Evolutionary conservation across 2,113 vertebrate species (phyloP), one percentile per base, ranked within the genome.

Genomic region (Diglossa brunneiventris): DNA sequence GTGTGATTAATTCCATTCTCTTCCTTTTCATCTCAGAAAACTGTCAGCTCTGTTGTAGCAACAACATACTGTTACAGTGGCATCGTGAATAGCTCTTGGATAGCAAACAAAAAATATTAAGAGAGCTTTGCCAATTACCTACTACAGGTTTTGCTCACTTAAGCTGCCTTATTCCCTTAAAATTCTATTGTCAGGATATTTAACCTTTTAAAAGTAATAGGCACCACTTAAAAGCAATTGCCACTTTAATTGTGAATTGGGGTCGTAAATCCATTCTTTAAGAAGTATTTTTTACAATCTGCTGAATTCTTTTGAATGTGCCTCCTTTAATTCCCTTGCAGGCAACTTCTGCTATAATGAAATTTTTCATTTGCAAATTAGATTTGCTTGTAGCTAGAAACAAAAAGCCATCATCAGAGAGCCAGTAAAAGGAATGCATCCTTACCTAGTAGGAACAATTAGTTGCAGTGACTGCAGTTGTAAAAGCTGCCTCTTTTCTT

Each of bases 301-400:
- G 44, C 75, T 3, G 66, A 96, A 85, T 69, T 83, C 93, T 95
- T 96, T 63, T 92, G 91, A 92, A 96, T 84, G 74, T 91, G 53
- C 78, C 55, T 93, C 61, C 94, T 85, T 61, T 81, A 94, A 98
- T 96, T 97, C 92, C 95, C 97, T 97, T 18, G n/a, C 86, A 97
- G 97, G 96, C 97, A 96, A 93, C 53, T 77, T 85, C 74, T 52
- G 82, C 94, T 92, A 97, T 86, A 91, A 96, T 97, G 96, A 97
- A 94, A 95, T 95, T 96, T 97, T 98, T 97, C 97, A 97, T 97
- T 96, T 97, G 97, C 96, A 97, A 97, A 98, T 97, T 97, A 97
- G 96, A 96, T 97, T 97, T 87, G 83, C 97, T 97, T 83, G 92
- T 80, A 96, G 96, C 95, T 90, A 95, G 96, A 97, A 97, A 97